Evolutionary conservation across 2,797 vertebrate species (phyloP).

Genomic region (Okamejei kenojei): DNA sequence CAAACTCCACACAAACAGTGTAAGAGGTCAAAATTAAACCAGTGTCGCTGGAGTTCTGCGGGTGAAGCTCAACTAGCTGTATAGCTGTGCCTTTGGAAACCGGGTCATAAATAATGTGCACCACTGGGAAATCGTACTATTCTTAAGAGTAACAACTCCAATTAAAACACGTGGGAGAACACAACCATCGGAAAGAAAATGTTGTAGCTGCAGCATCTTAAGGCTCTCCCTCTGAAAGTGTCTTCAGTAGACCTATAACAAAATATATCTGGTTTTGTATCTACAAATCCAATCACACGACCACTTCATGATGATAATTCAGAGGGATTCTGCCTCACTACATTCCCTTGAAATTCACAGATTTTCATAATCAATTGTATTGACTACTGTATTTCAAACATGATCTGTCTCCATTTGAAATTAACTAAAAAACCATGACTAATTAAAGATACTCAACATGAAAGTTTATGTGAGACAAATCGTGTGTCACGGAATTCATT

Average conservation of each 20-base stretch:
- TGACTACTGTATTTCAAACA: not conserved
- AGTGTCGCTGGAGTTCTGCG: too few species aligned
- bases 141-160: not conserved
- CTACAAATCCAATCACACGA: not conserved
- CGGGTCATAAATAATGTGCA: too few species aligned
- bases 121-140: not conserved
- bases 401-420: too few species aligned
- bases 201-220: too few species aligned
- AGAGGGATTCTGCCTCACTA: not conserved
- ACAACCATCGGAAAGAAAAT: not conserved
- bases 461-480: too few species aligned
- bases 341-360: not conserved
- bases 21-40: too few species aligned
- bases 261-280: not conserved
- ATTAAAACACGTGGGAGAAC: not conserved
- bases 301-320: not conserved
- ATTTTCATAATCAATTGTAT: not conserved
- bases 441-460: too few species aligned
- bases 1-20: too few species aligned
- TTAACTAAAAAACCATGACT: too few species aligned
- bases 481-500: too few species aligned
- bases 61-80: too few species aligned
- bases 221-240: not conserved
- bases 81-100: too few species aligned
- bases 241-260: not conserved